Conservation (phyloP, 2,888 invertebrate species). For the Cataglyphis altisquamis region DNA sequence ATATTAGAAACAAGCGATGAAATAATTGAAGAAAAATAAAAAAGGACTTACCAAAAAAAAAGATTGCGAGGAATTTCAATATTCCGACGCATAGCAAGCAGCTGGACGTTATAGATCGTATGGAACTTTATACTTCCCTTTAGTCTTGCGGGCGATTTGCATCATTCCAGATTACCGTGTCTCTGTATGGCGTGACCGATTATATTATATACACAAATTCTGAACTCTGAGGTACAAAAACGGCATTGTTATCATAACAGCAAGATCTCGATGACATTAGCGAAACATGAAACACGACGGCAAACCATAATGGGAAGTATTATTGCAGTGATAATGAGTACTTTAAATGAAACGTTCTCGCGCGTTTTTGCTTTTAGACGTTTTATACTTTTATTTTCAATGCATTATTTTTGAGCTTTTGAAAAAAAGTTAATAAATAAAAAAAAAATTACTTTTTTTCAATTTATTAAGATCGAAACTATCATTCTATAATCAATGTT, state of each 20-base stretch:
- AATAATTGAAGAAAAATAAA: not conserved
- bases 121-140: not conserved
- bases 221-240: conserved; percentile 51
- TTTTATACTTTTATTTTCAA: not conserved
- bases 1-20: not conserved
- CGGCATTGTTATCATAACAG: conserved; percentile 59
- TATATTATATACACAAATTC: conserved; percentile 62
- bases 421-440: not conserved
- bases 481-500: not conserved
- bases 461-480: conserved; percentile 12
- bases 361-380: not conserved
- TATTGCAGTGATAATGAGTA: conserved; percentile 62
- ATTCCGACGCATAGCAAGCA: conserved; percentile 7
- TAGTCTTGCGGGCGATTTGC: conserved; percentile 15
- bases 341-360: conserved; percentile 14
- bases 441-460: not conserved
- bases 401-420: conserved; percentile 7
- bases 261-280: conserved; percentile 58
- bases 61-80: conserved; percentile 18
- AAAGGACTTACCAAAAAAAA: not conserved
- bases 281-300: conserved; percentile 29
- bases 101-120: not conserved
- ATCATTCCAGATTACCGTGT: conserved; percentile 50
- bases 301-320: conserved; percentile 47
- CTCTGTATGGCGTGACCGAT: not conserved